Evolutionary conservation across 2,888 invertebrate species (phyloP), one percentile per base, ranked within the genome.

Genomic region (Nomada fabriciana): DNA sequence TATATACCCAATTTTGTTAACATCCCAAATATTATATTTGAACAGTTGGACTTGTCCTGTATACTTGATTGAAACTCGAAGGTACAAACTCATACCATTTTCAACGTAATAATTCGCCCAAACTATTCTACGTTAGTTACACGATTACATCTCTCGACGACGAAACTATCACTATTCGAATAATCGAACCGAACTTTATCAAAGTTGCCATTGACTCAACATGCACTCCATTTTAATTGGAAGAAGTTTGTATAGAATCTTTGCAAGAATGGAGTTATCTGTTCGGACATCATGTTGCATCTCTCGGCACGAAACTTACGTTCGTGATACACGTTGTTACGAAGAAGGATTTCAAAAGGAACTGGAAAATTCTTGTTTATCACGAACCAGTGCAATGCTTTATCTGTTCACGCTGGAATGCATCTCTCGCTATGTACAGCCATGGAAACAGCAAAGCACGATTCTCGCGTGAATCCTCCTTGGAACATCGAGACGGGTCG

Each of bases 361-460:
- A 5, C 60, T 25, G 10, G 59, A 13, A 63, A 70, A 68, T 76
- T 29, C 60, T 59, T 76, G 59, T 11, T 60, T 72, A 71, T 64
- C 63, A 42, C 13, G 18, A 53, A n/a, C 55, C 2, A 13, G 18
- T 7, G 7, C 47, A 71, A 52, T 53, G 53, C 43, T 77, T 72
- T 77, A 65, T 73, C 60, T 72, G 10, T 52, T 52, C 29, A 23
- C 65, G n/a, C 5, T 47, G 72, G 29, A 25, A 60, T 65, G 64
- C 52, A n/a, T 65, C 29, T 7, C 52, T 64, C 25, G 64, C n/a
- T 13, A 43, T 59, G 59, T 64, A 71, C 52, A 11, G 13, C 13
- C 43, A 29, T n/a, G 60, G 20, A 53, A 23, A 72, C 63, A 20
- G 20, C 29, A 1, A 43, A 18, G 29, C 42, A 59, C 13, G 71